Conservation (phyloP, 2,888 invertebrate species). For the Kryphioiulus occultus region DNA sequence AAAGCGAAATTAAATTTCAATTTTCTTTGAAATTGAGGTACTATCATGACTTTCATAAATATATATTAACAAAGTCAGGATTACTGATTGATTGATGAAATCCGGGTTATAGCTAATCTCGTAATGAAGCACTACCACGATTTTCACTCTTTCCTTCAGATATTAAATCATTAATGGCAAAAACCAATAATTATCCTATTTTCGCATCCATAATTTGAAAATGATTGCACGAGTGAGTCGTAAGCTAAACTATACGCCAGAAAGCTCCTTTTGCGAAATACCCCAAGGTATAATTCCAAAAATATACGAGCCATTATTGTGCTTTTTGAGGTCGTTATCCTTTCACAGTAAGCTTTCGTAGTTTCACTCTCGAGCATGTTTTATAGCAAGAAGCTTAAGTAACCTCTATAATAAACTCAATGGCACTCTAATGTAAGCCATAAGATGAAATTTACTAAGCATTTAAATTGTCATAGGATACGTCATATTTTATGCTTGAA, state of each 20-base stretch:
- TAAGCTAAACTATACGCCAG: background rate
- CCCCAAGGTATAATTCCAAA: background rate
- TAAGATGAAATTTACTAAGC: background rate
- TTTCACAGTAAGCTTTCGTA: background rate
- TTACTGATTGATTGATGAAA: too few relatives aligned
- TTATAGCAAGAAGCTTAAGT: background rate
- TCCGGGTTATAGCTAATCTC: too few relatives aligned
- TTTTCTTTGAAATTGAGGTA: too few relatives aligned
- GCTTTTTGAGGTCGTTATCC: background rate
- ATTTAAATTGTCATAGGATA: too few relatives aligned
- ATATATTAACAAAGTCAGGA: too few relatives aligned
- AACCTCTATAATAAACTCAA: background rate
- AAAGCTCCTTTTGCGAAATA: background rate
- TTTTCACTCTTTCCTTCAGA: too few relatives aligned
- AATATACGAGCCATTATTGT: background rate
- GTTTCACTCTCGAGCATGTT: background rate
- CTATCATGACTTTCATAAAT: too few relatives aligned
- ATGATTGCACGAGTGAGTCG: background rate
- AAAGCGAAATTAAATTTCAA: too few relatives aligned
- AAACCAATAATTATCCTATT: background rate
- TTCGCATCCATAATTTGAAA: background rate
- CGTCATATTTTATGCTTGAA: too few relatives aligned
- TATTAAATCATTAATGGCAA: background rate
- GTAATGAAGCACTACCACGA: too few relatives aligned
- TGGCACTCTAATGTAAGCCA: background rate